A percentile compares a stretch with the other conserved stretches of the same genome.
Evolutionary conservation across 2,797 vertebrate species (phyloP).

Genomic region (Neosalanx taihuensis): DNA sequence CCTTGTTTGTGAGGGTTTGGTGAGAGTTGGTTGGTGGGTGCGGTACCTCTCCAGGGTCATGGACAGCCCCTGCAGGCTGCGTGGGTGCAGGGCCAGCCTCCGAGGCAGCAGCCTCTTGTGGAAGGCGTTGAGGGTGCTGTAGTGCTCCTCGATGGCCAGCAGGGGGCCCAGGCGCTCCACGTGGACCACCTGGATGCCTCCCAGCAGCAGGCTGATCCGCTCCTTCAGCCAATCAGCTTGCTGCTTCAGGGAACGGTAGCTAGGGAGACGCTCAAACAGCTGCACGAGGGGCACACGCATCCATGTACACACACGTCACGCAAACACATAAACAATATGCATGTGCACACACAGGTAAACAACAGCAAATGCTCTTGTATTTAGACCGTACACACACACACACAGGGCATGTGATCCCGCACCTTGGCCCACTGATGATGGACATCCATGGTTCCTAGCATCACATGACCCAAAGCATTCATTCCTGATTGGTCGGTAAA

Average conservation of each 20-base stretch:
- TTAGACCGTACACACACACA: neutral
- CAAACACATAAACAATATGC: conserved; percentile 6
- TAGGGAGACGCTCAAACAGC: conserved; percentile 86
- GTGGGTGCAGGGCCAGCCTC: conserved; percentile 79
- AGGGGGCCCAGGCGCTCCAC: conserved; percentile 81
- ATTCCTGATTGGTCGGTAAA: conserved; percentile 92
- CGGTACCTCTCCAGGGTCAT: conserved; percentile 85
- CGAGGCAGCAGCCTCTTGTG: conserved; percentile 74
- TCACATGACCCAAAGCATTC: conserved; percentile 87
- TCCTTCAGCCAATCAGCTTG: conserved; percentile 83
- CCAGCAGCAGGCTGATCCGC: conserved; percentile 84
- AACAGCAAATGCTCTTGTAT: neutral
- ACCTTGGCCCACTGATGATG: conserved; percentile 96
- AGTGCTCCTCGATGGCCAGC: conserved; percentile 84
- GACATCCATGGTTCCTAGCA: conserved; percentile 95
- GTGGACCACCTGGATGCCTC: conserved; percentile 84
- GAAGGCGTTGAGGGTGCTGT: conserved; percentile 77
- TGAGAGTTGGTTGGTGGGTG: neutral
- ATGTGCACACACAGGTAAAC: neutral
- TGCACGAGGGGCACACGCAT: conserved; percentile 39
- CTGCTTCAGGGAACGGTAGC: conserved; percentile 81
- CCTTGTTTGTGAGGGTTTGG: too few species aligned
- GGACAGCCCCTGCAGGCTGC: conserved; percentile 83
- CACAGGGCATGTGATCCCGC: conserved; percentile 15
- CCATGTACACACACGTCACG: conserved; percentile 21